Conservation (phyloP, 2,113 vertebrate species). For the Oriolus oriolus region DNA sequence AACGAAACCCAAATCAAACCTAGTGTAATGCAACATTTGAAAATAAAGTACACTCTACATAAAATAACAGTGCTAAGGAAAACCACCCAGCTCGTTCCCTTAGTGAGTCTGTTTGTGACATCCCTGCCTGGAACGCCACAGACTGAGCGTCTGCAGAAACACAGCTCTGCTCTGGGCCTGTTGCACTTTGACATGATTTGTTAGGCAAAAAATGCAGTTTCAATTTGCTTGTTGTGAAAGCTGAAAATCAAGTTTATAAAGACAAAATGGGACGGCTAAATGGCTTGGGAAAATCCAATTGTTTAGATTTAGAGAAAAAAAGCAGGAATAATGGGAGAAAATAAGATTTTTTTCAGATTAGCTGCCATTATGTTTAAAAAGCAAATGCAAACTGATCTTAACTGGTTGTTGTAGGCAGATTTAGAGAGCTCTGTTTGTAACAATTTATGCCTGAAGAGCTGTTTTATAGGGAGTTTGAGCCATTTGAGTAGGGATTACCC, state of each 20-base stretch:
- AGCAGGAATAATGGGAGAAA: neutral
- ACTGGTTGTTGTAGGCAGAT: neutral
- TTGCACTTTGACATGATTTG: neutral
- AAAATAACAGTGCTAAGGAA: neutral
- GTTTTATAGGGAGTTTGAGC: neutral
- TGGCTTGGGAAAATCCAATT: neutral
- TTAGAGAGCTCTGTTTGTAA: neutral
- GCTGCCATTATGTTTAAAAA: neutral
- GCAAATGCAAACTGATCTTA: neutral
- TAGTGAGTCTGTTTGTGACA: neutral
- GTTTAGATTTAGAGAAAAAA: neutral
- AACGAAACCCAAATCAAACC: neutral
- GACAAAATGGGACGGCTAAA: neutral
- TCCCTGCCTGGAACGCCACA: neutral
- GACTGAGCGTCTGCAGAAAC: neutral
- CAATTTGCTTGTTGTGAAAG: neutral
- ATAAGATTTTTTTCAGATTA: neutral
- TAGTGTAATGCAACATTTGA: neutral
- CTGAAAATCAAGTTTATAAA: neutral
- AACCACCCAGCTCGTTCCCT: neutral
- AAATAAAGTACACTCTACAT: neutral
- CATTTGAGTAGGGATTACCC: neutral
- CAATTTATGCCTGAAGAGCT: neutral
- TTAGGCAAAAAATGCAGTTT: neutral
- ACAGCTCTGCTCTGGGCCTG: neutral